A percentile compares a stretch with the other conserved stretches of the same genome.
These are phyloP conservation scores for Lasaia peninsularis DNA, from an alignment of 1,140 invertebrate species.

Conservation along the genomic window DNA sequence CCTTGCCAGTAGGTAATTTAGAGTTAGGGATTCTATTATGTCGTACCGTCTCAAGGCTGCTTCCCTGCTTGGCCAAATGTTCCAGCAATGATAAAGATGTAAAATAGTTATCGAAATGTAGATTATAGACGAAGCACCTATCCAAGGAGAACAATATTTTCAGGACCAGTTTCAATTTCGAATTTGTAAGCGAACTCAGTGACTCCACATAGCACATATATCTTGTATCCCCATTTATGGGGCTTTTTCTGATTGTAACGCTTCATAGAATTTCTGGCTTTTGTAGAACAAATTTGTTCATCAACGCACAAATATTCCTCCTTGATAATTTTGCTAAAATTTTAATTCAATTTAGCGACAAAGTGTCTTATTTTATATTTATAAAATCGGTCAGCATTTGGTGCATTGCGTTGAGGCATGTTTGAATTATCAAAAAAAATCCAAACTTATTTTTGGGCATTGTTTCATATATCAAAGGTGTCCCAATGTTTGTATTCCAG, in stretches of 20 bases:
- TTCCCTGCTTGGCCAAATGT: slow-evolving; percentile 36
- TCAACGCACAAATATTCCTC: slow-evolving; percentile 34
- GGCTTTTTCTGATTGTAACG: slow-evolving; percentile 39
- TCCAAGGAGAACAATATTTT: not conserved
- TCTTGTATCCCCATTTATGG: slow-evolving; percentile 41
- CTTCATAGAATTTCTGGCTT: slow-evolving; percentile 33
- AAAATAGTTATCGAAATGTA: slow-evolving; percentile 53
- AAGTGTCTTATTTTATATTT: slow-evolving; percentile 35
- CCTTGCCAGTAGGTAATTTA: slow-evolving; percentile 20
- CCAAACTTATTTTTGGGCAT: slow-evolving; percentile 3
- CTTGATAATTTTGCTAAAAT: slow-evolving; percentile 22
- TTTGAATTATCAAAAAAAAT: slow-evolving; percentile 49
- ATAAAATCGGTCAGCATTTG: slow-evolving; percentile 32
- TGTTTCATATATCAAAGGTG: slow-evolving; percentile 27
- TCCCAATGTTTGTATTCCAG: slow-evolving; percentile 23
- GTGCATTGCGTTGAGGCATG: slow-evolving; percentile 48
- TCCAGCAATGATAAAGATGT: slow-evolving; percentile 35
- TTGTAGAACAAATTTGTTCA: slow-evolving; percentile 41
- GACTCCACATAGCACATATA: slow-evolving; percentile 54
- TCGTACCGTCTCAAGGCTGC: slow-evolving; percentile 1
- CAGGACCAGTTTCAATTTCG: slow-evolving; percentile 17
- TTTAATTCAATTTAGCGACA: slow-evolving; percentile 18
- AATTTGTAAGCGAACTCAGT: slow-evolving; percentile 38
- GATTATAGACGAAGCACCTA: slow-evolving; percentile 34
- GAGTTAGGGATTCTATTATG: slow-evolving; percentile 28